Base-by-base conservation (phyloP, 2,113 vertebrate species). In the Aythya baeri region DNA sequence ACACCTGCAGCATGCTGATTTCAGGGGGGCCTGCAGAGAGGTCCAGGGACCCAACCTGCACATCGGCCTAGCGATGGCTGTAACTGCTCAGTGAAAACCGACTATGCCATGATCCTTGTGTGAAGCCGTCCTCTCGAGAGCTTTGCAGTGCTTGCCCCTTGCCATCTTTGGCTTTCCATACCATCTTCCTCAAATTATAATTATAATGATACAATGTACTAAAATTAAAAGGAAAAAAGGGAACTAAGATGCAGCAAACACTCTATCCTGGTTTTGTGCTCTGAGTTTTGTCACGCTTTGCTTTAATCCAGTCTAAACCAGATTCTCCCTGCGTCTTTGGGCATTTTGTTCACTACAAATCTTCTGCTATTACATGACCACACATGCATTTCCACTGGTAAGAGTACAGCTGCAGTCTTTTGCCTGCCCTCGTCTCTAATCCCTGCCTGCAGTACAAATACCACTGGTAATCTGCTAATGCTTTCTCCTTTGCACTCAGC, bases 111-210 rank as follows among this genome's bases (percentile, higher is more conserved):
- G 52, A 31, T 55, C 66, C 61, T 43, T 80, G 0, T 4, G 2
- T 27, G 11, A 21, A 81, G 59, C 59, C 77, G 14, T 46, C 46
- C 63, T 80, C 87, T 77, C 43, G 7, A n/a, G 6, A 34, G 59
- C 59, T 44, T 5, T 63, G 71, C 63, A 87, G 13, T 1, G 7
- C 43, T 77, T 61, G 71, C 77, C 50, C 73, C 77, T 46, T 36
- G 43, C 41, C 46, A 72, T 58, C 58, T 57, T 49, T 61, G n/a
- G 59, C 88, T 77, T 71, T 57, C 79, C 66, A 95, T 20, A 75
- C 9, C 71, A 72, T 71, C 94, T 97, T 96, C 92, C 95, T 92
- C 92, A 95, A 94, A 94, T 49, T 78, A 68, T 59, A 43, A 36
- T 95, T 75, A 68, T 27, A 61, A 57, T 73, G 31, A 74, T 43